A percentile compares a stretch with the other conserved stretches of the same genome.
phyloP scores from a whole-genome alignment of 2,797 vertebrate species.

The Dromococcyx pavoninus region DNA sequence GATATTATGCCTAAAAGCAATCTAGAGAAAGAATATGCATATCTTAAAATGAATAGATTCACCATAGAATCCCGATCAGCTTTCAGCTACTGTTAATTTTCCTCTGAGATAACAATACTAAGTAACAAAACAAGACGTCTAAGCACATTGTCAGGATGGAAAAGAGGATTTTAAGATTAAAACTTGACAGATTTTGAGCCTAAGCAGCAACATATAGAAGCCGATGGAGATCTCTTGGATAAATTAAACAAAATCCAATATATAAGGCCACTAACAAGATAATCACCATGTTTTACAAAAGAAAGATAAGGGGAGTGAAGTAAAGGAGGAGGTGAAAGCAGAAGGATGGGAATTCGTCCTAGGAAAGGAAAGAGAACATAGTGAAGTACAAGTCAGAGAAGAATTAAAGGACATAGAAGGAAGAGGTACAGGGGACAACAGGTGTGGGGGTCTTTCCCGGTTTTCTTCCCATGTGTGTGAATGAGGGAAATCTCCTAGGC shows the following conservation, averaged over 20 bases:
- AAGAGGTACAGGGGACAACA: neutral
- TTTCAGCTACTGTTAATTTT: conserved; percentile 32
- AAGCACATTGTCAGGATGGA: neutral
- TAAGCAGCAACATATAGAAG: neutral
- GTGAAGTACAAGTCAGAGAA: neutral
- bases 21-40: neutral
- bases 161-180: neutral
- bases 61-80: conserved; percentile 16
- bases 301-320: neutral
- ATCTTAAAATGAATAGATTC: conserved; percentile 10
- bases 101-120: neutral
- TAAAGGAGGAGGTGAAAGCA: neutral
- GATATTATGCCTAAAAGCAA: conserved; percentile 7
- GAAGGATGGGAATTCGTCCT: neutral
- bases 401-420: neutral
- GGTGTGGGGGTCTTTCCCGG: neutral
- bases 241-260: neutral
- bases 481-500: neutral
- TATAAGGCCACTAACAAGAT: neutral
- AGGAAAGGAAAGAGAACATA: neutral
- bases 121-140: neutral
- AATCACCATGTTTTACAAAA: neutral
- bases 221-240: neutral
- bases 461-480: neutral
- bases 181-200: neutral